Evolutionary conservation across 2,113 vertebrate species (phyloP).

Genomic region (Tauraco erythrolophus): DNA sequence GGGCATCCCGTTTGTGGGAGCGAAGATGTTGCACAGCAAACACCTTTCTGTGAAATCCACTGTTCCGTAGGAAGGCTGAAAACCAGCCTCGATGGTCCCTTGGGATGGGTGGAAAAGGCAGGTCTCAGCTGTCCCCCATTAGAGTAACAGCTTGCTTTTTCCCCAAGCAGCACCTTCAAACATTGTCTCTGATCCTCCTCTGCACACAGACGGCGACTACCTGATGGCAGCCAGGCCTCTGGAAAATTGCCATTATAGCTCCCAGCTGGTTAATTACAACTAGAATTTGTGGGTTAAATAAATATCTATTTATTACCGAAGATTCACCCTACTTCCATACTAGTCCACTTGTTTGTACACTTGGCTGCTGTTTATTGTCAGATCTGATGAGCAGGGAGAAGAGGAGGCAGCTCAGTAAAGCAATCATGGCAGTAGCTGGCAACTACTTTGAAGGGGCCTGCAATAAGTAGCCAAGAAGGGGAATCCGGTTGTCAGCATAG

Average conservation of each 20-base stretch:
- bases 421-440: background rate
- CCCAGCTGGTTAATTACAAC: background rate
- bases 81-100: background rate
- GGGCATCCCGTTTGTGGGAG: background rate
- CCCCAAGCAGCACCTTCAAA: background rate
- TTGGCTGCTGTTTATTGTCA: background rate
- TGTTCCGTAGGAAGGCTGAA: background rate
- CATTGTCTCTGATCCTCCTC: background rate
- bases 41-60: background rate
- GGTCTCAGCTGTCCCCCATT: background rate
- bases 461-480: background rate
- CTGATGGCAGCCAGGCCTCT: background rate
- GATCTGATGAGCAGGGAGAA: background rate
- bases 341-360: background rate
- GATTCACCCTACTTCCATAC: background rate
- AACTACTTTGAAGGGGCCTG: background rate
- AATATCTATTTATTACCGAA: background rate
- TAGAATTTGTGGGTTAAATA: background rate
- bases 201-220: fast-evolving
- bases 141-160: background rate
- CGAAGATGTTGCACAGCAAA: background rate
- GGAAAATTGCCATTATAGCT: background rate
- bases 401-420: background rate
- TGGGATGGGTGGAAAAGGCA: background rate
- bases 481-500: background rate